Percentiles rank a stretch among this genome's conserved stretches.
These are phyloP conservation scores for Lineus longissimus DNA, from an alignment of 1,140 invertebrate species.

Conservation along the genomic window DNA sequence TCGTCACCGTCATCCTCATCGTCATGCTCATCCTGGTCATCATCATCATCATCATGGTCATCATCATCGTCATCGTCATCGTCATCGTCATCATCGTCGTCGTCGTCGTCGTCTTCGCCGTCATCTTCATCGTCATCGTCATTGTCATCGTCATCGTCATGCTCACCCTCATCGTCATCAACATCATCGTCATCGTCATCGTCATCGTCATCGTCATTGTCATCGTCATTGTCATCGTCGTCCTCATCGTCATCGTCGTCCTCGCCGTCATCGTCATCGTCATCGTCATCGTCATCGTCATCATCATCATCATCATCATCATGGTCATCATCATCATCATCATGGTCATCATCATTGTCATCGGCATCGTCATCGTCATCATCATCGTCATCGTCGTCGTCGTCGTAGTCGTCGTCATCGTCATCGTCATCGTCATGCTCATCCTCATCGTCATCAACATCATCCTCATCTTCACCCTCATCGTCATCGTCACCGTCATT, in stretches of 20 bases:
- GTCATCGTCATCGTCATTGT: slow-evolving; percentile 7
- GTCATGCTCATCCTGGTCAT: too few relatives aligned
- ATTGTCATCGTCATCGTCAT: slow-evolving; percentile 13
- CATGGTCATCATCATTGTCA: too few relatives aligned
- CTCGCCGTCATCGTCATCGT: background rate
- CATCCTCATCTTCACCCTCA: slow-evolving; percentile 8
- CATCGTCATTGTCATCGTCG: background rate
- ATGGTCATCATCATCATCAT: slow-evolving; percentile 15
- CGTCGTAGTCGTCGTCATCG: too few relatives aligned
- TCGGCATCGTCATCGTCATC: too few relatives aligned
- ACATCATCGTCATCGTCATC: too few relatives aligned
- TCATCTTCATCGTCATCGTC: slow-evolving; percentile 15
- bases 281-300: background rate
- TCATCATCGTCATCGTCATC: slow-evolving; percentile 16
- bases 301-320: background rate
- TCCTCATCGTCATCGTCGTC: too few relatives aligned
- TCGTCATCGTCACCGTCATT: slow-evolving; percentile 14
- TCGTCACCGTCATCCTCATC: slow-evolving; percentile 6
- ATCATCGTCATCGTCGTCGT: too few relatives aligned
- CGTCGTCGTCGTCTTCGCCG: too few relatives aligned
- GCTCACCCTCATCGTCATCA: too few relatives aligned
- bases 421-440: too few relatives aligned
- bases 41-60: slow-evolving; percentile 10
- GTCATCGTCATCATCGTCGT: slow-evolving; percentile 1
- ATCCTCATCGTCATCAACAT: slow-evolving; percentile 15